Base-by-base conservation (phyloP, 1,140 invertebrate genomes). In the Caenorhabditis briggsae region DNA sequence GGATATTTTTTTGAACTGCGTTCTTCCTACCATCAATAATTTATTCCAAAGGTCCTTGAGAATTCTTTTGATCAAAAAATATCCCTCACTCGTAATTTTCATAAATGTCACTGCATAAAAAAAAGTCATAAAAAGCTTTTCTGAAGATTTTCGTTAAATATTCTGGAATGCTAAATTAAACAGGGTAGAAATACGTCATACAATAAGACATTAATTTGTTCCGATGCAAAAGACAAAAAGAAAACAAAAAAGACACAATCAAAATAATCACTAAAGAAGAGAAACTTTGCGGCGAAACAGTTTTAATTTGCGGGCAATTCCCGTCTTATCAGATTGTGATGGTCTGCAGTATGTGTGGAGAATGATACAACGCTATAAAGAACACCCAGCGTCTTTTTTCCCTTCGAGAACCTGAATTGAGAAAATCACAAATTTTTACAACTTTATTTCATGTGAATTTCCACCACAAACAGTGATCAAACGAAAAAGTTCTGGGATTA, bases 261-360 rank as follows among this genome's bases (percentile, higher is more conserved):
- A 61, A 61, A 61, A 61, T 61, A 33, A 20, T 61, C 59, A 16
- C 33, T 12, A 33, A 33, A n/a, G n/a, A 78, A 50, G 50, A 20
- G 70, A 78, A 78, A 78, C 46, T 78, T 50, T 78, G 70, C 20
- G 33, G 23, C 5, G 20, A 78, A 78, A 78, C 46, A 6, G 20
- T 78, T 50, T 50, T 18, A 53, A 50, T 50, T 33, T 33, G 33
- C 33, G 70, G 43, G 11, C 70, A 78, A 20, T 23, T 43, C 33
- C 33, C 33, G 33, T 78, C 43, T 78, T 78, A 78, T 78, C 70
- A 78, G 16, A 53, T 50, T 78, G 70, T 78, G 43, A 48, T 50
- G n/a, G 70, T 14, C 8, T 7, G 20, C 7, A 9, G 16, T 78
- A 11, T 78, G 46, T 78, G 70, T 78, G 16, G 56, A n/a, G n/a